Evolutionary conservation across 2,113 vertebrate species (phyloP).

Genomic region (Talpa occidentalis): DNA sequence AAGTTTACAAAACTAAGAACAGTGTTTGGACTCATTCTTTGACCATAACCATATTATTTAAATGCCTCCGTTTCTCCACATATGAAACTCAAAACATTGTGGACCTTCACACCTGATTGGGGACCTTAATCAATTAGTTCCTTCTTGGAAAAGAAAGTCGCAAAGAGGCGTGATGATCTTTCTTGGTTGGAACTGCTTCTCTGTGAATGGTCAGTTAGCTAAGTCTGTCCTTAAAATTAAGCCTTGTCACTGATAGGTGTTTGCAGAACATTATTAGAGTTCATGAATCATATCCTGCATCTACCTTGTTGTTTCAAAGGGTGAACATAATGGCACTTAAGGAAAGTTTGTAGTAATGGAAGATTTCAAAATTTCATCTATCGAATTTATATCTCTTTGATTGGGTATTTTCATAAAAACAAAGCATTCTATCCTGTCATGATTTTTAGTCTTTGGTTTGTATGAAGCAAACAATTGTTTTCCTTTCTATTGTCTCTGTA

Average conservation of each 20-base stretch:
- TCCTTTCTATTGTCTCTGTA: not conserved
- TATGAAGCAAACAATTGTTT: not conserved
- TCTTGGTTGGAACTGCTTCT: not conserved
- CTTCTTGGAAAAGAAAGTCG: not conserved
- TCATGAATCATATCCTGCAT: not conserved
- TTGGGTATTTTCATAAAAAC: not conserved
- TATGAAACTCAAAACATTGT: not conserved
- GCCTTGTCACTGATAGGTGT: not conserved
- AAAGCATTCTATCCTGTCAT: not conserved
- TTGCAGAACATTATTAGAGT: not conserved
- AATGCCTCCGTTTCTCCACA: not conserved
- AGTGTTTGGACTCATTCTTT: not conserved
- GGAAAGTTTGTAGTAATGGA: not conserved
- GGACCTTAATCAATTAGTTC: not conserved
- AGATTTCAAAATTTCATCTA: slow-evolving; percentile 9
- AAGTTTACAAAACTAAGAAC: not conserved
- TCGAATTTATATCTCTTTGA: not conserved
- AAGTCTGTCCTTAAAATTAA: not conserved
- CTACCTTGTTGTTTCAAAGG: not conserved
- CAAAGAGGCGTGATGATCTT: not conserved
- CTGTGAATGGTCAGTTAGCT: not conserved
- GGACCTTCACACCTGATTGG: not conserved
- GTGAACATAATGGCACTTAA: not conserved
- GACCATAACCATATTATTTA: not conserved
- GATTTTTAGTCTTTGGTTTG: slow-evolving; percentile 22